Percentiles rank a stretch among this genome's conserved stretches.
Conservation (phyloP, 2,113 vertebrate genomes). For the Polypterus bichir region DNA sequence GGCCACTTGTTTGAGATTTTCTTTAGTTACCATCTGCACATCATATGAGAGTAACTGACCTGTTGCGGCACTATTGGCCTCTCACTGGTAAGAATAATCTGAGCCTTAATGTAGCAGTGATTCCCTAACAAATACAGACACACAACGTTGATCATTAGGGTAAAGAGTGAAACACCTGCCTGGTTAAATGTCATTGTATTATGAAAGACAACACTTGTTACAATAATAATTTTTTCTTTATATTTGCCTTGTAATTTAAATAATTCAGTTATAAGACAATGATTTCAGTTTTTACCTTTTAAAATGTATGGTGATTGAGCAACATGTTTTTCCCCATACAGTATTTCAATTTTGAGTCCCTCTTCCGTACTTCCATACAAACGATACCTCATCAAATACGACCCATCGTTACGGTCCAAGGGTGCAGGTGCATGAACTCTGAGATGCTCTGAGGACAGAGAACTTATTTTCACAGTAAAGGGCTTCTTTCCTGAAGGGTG, state of each 20-base stretch:
- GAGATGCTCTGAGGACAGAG: conserved; percentile 58
- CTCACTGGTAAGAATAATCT: too few species aligned
- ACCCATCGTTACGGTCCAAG: conserved; percentile 75
- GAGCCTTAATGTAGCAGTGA: too few species aligned
- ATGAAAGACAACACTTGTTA: too few species aligned
- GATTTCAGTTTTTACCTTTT: conserved; percentile 43
- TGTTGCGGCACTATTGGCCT: too few species aligned
- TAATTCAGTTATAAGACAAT: background rate
- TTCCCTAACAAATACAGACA: too few species aligned
- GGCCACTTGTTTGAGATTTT: too few species aligned
- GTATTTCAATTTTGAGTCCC: conserved; percentile 66
- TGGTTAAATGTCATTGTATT: too few species aligned
- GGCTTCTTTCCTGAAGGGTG: conserved; percentile 47
- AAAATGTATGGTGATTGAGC: conserved; percentile 72
- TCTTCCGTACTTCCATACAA: conserved; percentile 57
- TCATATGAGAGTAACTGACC: too few species aligned
- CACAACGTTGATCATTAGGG: too few species aligned
- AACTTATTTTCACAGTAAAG: conserved; percentile 67
- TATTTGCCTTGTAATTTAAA: background rate
- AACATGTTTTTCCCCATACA: conserved; percentile 56
- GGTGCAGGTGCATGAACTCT: conserved; percentile 65
- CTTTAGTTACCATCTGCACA: too few species aligned
- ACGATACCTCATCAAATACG: conserved; percentile 74
- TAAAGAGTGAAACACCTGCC: background rate
- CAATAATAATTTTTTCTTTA: background rate